These are phyloP conservation scores for Aphelinus atriplicis DNA, from an alignment of 1,140 invertebrate genomes.

Conservation along the genomic window DNA sequence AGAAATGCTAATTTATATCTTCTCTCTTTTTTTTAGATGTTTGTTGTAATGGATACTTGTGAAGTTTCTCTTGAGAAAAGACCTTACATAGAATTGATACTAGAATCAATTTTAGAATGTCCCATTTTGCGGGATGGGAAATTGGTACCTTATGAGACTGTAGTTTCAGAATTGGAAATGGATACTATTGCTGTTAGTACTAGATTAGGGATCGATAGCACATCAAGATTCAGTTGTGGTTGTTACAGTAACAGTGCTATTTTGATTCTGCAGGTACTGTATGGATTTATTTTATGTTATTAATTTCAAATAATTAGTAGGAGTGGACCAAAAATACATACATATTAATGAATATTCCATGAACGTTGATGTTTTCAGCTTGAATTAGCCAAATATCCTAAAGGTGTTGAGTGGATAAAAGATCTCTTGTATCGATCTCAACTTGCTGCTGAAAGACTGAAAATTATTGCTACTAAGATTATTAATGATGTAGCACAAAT, in stretches of 20 bases:
- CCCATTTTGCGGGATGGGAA: slow-evolving; percentile 69
- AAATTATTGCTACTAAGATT: slow-evolving; percentile 80
- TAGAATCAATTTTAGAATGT: slow-evolving; percentile 77
- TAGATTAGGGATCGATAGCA: slow-evolving; percentile 71
- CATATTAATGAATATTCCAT: slow-evolving; percentile 21
- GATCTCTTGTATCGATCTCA: slow-evolving; percentile 78
- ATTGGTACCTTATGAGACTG: slow-evolving; percentile 75
- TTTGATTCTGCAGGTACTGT: slow-evolving; percentile 68
- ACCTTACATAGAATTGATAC: slow-evolving; percentile 77
- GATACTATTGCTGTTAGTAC: slow-evolving; percentile 74
- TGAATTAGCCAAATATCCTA: slow-evolving; percentile 79
- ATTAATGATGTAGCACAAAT: slow-evolving; percentile 78
- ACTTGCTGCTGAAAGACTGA: slow-evolving; percentile 78
- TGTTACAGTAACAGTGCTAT: slow-evolving; percentile 70
- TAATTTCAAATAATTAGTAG: slow-evolving; percentile 18
- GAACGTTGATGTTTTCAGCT: slow-evolving; percentile 65
- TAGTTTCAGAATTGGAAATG: slow-evolving; percentile 79
- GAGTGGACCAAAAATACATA: neutral
- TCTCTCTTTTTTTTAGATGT: slow-evolving; percentile 66
- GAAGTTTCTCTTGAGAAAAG: slow-evolving; percentile 70
- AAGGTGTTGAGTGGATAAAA: slow-evolving; percentile 79
- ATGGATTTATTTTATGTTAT: slow-evolving; percentile 25
- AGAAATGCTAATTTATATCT: too few relatives aligned
- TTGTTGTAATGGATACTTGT: slow-evolving; percentile 78
- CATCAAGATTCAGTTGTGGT: slow-evolving; percentile 71